Evolutionary conservation across 2,113 vertebrate species (phyloP), one percentile per base, ranked within the genome.

Genomic region (Montifringilla adamsi): DNA sequence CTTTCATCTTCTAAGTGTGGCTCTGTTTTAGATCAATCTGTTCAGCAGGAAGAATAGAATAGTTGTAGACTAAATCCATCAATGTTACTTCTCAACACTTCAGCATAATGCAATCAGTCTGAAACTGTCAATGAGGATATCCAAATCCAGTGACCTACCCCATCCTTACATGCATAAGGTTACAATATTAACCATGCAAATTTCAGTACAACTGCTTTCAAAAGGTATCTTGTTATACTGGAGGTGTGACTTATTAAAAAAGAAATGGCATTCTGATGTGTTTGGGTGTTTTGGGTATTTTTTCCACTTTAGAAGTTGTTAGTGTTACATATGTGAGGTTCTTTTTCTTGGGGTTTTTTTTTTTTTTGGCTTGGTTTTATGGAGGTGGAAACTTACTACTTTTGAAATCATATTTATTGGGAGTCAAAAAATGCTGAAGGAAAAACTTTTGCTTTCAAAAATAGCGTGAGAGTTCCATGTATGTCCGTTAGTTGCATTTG

Each of bases 391-490:
- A 37, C 14, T 39, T 33, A 10, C 0, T 41, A 1, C 0, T 31
- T 91, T 75, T 64, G 30, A 88, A 44, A 50, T 56, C 13, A 4
- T 80, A 22, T 22, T 67, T 81, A 37, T 7, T 33, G 18, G 18
- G 9, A 55, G 7, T 52, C 63, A 35, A 47, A 47, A 75, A 72
- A 52, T 53, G 15, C 28, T 76, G 16, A 20, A 80, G 41, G 24
- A 31, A 66, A 70, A 43, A 7, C 14, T 18, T 27, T 33, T 50
- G 5, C 16, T 83, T 87, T 92, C 27, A 69, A 35, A 44, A 78
- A 47, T 8, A 30, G 7, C 1, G 0, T 50, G 24, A 44, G 15
- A 46, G 39, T 44, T 44, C 18, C 5, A 2, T 5, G 8, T 16
- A 7, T 7, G 19, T 70, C 7, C 46, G 13, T 35, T 20, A 37